Conservation (phyloP, 2,797 vertebrate species). For the Eospalax fontanierii region DNA sequence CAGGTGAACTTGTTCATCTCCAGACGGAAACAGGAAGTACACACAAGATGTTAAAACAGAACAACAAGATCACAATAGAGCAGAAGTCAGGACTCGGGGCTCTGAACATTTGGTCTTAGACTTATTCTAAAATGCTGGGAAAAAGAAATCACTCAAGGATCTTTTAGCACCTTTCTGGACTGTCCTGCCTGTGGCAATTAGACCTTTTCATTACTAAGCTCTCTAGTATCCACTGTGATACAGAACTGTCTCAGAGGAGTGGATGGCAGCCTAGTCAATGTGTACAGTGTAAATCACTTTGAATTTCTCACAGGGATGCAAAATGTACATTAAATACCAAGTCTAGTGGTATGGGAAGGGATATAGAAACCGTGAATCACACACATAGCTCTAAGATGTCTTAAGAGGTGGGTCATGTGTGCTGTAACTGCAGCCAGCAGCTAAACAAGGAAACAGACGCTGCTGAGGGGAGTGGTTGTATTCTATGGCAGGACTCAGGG, state of each 20-base stretch:
- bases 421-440: background rate
- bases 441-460: background rate
- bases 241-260: conserved; percentile 57
- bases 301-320: conserved; percentile 61
- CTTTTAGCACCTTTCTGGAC: conserved; percentile 33
- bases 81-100: conserved; percentile 20
- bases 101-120: background rate
- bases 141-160: background rate
- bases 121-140: conserved; percentile 12
- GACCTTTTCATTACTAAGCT: conserved; percentile 44
- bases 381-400: background rate
- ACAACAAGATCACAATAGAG: background rate
- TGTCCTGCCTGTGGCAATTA: conserved; percentile 64
- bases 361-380: conserved; percentile 65
- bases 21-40: conserved; percentile 4
- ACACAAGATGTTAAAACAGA: conserved; percentile 53
- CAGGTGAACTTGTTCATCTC: conserved; percentile 11
- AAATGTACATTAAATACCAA: conserved; percentile 61
- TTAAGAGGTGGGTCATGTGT: background rate
- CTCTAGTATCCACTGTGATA: conserved; percentile 48
- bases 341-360: conserved; percentile 15
- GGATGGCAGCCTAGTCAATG: conserved; percentile 58
- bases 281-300: conserved; percentile 53
- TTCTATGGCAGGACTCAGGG: background rate
- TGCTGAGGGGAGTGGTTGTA: background rate